A percentile compares a stretch with the other conserved stretches of the same genome.
Conservation (phyloP, 2,113 vertebrate genomes). For the Prochilodus magdalenae region DNA sequence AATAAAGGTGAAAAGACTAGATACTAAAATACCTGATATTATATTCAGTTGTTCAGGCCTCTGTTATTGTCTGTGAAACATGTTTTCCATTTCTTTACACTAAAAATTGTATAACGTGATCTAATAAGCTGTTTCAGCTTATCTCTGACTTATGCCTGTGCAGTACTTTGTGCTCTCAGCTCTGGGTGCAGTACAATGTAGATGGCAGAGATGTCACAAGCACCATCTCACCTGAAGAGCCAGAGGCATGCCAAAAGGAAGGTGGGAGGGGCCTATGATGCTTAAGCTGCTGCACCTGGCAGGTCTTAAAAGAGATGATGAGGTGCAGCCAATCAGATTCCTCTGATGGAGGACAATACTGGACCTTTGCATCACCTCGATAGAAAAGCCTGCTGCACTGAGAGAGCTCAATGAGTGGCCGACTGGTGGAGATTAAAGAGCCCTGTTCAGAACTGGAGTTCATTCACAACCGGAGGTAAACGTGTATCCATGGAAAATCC, state of each 20-base stretch:
- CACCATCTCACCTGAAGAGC: neutral
- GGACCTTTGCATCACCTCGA: neutral
- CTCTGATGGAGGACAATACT: neutral
- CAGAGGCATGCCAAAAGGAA: neutral
- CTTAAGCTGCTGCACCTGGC: neutral
- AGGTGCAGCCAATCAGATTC: constrained; percentile 13
- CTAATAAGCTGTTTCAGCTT: too few relatives aligned
- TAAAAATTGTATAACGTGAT: too few relatives aligned
- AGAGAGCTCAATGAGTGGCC: neutral
- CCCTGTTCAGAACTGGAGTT: neutral
- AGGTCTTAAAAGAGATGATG: constrained; percentile 9
- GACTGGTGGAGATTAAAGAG: neutral
- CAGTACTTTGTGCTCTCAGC: too few relatives aligned
- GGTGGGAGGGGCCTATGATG: neutral
- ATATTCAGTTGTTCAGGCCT: too few relatives aligned
- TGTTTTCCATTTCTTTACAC: too few relatives aligned
- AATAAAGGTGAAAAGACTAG: too few relatives aligned
- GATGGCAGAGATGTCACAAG: neutral
- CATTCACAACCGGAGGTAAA: neutral
- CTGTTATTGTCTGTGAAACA: too few relatives aligned
- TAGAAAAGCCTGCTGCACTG: constrained; percentile 7
- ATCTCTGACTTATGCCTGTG: too few relatives aligned
- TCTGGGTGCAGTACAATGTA: too few relatives aligned
- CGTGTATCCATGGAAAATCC: constrained; percentile 20
- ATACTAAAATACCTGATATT: too few relatives aligned